phyloP scores from a whole-genome alignment of 2,113 vertebrate species.

The Ctenodactylus gundi region DNA sequence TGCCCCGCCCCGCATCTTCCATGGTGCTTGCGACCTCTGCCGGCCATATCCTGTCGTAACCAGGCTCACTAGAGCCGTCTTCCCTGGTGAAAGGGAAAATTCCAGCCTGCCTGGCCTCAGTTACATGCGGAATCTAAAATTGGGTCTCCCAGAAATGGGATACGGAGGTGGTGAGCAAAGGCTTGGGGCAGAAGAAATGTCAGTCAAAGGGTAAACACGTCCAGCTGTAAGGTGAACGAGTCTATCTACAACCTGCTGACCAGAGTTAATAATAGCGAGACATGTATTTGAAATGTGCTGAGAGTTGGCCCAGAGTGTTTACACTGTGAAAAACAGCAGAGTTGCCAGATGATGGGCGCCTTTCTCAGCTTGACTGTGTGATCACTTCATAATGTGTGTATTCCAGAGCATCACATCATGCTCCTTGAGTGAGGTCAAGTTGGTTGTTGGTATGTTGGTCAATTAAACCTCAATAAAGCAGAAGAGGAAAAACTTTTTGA shows the following conservation, averaged over 20 bases:
- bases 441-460: not conserved
- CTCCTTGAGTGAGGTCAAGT: not conserved
- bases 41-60: slow-evolving; percentile 29
- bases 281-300: not conserved
- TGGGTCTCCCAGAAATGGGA: not conserved
- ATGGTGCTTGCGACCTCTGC: slow-evolving; percentile 70
- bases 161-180: not conserved
- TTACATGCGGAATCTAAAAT: not conserved
- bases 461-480: not conserved
- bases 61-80: not conserved
- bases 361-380: not conserved
- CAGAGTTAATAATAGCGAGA: not conserved
- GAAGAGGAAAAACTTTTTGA: not conserved
- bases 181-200: too few species aligned
- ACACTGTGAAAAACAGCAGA: not conserved
- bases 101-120: too few species aligned
- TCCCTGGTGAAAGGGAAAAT: not conserved
- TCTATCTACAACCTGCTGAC: not conserved
- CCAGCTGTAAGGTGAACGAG: not conserved
- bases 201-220: not conserved
- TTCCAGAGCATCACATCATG: not conserved
- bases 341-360: too few species aligned
- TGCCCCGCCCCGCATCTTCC: not conserved
- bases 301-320: not conserved
- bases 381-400: not conserved